Percentiles rank a stretch among this genome's conserved stretches.
Evolutionary conservation across 2,113 vertebrate genomes (phyloP).

Genomic region (Dissostichus mawsoni): DNA sequence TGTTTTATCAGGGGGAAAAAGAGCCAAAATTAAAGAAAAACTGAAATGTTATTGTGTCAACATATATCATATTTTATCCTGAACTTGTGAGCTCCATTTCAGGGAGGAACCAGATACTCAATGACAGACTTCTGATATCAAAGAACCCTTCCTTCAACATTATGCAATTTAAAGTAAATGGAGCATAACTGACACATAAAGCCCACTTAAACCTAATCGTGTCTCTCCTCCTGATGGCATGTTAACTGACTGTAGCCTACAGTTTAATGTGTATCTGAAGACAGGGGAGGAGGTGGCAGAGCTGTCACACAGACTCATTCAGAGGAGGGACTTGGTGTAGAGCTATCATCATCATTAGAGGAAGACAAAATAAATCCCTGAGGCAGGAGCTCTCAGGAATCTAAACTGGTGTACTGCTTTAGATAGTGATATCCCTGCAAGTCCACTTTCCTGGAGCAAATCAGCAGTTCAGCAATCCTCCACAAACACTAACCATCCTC

Average conservation of each 20-base stretch:
- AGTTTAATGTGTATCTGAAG: constrained; percentile 21
- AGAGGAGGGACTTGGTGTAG: constrained; percentile 60
- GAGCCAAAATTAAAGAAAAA: neutral
- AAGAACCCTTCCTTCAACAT: neutral
- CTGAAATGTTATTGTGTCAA: no score
- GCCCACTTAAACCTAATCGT: constrained; percentile 1
- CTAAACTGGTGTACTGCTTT: constrained; percentile 30
- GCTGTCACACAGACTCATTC: constrained; percentile 44
- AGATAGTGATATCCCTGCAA: constrained; percentile 45
- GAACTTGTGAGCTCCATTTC: neutral
- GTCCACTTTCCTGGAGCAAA: constrained; percentile 65
- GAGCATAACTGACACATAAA: constrained; percentile 36
- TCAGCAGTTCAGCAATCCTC: constrained; percentile 45
- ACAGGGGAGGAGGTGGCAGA: constrained; percentile 18
- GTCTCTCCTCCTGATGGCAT: constrained; percentile 39
- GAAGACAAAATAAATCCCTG: constrained; percentile 7
- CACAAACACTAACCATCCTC: constrained; percentile 25
- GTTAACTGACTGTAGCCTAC: constrained; percentile 28
- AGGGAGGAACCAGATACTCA: neutral
- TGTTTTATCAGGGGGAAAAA: neutral
- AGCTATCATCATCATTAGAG: constrained; percentile 60
- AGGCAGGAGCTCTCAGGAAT: constrained; percentile 50
- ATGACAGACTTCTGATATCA: constrained; percentile 1
- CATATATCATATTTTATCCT: neutral
- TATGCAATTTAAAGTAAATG: neutral